These are phyloP conservation scores for Grallaria varia DNA, from an alignment of 2,113 vertebrate genomes.

Conservation along the genomic window DNA sequence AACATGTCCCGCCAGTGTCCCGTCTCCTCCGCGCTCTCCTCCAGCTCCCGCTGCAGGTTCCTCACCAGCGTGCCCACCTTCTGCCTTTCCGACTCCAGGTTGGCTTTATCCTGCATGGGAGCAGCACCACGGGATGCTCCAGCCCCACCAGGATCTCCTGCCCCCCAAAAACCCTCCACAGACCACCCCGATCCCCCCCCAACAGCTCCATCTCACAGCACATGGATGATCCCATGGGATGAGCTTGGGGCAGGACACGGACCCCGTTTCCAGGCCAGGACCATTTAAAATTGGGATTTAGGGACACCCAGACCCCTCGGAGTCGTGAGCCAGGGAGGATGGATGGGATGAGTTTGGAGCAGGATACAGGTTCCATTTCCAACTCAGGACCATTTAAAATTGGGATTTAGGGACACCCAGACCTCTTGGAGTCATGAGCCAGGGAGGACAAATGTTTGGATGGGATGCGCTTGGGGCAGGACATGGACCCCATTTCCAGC, in stretches of 20 bases:
- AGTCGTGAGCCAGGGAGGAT: no score
- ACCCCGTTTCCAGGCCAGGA: no score
- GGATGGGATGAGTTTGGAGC: background rate
- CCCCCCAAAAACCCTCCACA: background rate
- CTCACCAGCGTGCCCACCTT: slow-evolving; percentile 82
- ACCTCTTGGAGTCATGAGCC: no score
- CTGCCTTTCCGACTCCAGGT: slow-evolving; percentile 84
- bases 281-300: background rate
- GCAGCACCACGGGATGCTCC: rapidly evolving
- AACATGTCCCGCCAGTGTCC: slow-evolving; percentile 93
- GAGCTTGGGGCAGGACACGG: background rate
- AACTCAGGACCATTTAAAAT: no score
- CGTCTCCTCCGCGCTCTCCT: slow-evolving; percentile 88
- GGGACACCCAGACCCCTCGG: background rate
- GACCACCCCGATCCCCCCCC: background rate
- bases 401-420: no score
- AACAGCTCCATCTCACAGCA: no score
- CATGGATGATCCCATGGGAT: background rate
- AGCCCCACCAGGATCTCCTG: background rate
- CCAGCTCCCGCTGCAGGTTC: slow-evolving; percentile 86
- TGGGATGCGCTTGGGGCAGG: background rate
- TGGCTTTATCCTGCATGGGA: slow-evolving; percentile 77
- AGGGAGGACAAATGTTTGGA: background rate
- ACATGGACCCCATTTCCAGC: no score
- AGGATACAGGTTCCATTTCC: background rate